A percentile compares a stretch with the other conserved stretches of the same genome.
Conservation (phyloP, 2,888 invertebrate species). For the Morpho deidamia region DNA sequence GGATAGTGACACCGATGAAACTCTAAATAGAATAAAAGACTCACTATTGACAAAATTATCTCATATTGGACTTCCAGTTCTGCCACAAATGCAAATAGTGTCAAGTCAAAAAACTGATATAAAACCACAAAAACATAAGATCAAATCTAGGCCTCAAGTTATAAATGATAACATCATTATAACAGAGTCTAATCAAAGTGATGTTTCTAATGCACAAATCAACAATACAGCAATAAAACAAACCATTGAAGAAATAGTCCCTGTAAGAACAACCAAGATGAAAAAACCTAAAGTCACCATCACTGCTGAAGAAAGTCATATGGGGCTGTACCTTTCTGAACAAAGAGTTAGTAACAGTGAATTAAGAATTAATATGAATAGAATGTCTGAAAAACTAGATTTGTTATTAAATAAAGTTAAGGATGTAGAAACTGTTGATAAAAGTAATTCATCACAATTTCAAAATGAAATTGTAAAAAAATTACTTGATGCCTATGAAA, state of each 20-base stretch:
- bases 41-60: constrained; percentile 65
- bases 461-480: constrained; percentile 53
- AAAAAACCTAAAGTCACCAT: constrained; percentile 33
- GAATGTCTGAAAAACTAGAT: constrained; percentile 59
- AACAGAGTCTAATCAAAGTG: no score
- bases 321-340: constrained; percentile 51
- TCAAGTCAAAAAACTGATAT: constrained; percentile 46
- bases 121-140: constrained; percentile 37
- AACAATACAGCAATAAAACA: constrained; percentile 21
- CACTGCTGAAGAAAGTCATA: constrained; percentile 33
- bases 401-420: constrained; percentile 45
- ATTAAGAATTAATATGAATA: constrained; percentile 57
- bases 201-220: no score
- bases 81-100: constrained; percentile 40
- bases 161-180: constrained; percentile 30
- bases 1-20: constrained; percentile 60
- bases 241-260: constrained; percentile 42
- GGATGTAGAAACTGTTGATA: constrained; percentile 31
- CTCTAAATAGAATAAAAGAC: constrained; percentile 50
- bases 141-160: constrained; percentile 49
- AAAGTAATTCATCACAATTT: constrained; percentile 28
- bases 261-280: constrained; percentile 30
- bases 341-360: constrained; percentile 64
- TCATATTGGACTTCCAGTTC: constrained; percentile 62
- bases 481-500: constrained; percentile 60